Conservation (phyloP, 2,797 vertebrate species). For the Graptemys geographica region DNA sequence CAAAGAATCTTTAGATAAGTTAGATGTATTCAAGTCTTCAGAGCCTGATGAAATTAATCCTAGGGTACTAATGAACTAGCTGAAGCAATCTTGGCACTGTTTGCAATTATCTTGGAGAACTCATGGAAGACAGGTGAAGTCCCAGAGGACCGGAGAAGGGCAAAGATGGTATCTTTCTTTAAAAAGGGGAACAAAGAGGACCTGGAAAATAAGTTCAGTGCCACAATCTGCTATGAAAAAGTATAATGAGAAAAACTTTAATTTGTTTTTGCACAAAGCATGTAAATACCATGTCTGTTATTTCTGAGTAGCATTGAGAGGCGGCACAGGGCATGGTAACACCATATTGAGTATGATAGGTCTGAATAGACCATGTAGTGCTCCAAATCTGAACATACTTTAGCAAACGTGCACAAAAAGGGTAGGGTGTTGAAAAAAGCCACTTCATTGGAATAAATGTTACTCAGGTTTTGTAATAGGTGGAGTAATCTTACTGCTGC, state of each 20-base stretch:
- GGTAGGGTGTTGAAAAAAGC: neutral
- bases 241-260: neutral
- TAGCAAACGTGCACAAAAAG: constrained; percentile 44
- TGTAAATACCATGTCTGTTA: neutral
- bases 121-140: no score
- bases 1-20: no score
- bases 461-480: neutral
- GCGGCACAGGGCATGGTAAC: neutral
- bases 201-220: neutral
- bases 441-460: constrained; percentile 1
- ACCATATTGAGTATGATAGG: constrained; percentile 5
- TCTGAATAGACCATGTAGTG: neutral
- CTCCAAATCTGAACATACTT: constrained; percentile 21
- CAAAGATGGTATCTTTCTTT: neutral
- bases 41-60: no score
- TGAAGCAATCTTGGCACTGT: no score
- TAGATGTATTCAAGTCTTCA: no score
- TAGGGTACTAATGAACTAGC: no score
- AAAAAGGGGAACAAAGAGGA: neutral
- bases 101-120: no score
- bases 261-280: neutral
- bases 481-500: neutral
- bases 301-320: neutral
- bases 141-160: neutral
- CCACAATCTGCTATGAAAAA: neutral